Evolutionary conservation across 2,113 vertebrate species (phyloP), one percentile per base, ranked within the genome.

Genomic region (Scomber japonicus): DNA sequence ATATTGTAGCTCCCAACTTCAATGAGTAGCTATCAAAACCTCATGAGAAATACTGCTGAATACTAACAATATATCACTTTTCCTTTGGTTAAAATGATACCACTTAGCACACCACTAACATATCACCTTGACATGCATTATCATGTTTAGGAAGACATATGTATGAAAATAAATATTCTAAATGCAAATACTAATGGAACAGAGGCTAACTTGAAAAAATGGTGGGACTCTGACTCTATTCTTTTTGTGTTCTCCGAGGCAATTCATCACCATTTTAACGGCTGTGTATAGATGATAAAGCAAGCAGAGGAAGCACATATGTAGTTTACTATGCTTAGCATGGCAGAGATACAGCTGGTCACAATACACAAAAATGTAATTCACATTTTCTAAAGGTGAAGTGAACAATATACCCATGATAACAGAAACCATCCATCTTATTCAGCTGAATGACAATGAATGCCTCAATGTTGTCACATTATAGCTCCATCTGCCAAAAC

Each of bases 351-450:
- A 27, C 24, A 27, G 24, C 24, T 27, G 24, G 24, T 78, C 69
- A 73, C 76, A 86, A 79, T 35, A 21, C 66, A 73, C 55, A 74
- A 31, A 66, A 85, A 83, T 81, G 50, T 51, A 76, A 70, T 86
- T 71, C 51, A 46, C 8, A 72, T 85, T 90, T 69, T 83, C 19
- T 27, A 61, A 84, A 89, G 83, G 83, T 68, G 68, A 89, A 40
- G 51, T 3, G 0, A 59, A 76, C 57, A 86, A 80, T 84, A 71
- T 54, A 72, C 51, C 68, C 1, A 46, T 9, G 65, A 80, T 86
- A 84, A 73, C 15, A 2, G 55, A 57, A 60, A 50, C 71, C 78
- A 93, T 94, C 89, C 86, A 87, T 95, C 92, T 91, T 90, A 64
- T 85, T 90, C 74, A 85, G 62, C 66, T 50, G 76, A 89, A 88